These are phyloP conservation scores for Didymodactylos carnosus DNA, from an alignment of 2,888 invertebrate species.

Conservation along the genomic window DNA sequence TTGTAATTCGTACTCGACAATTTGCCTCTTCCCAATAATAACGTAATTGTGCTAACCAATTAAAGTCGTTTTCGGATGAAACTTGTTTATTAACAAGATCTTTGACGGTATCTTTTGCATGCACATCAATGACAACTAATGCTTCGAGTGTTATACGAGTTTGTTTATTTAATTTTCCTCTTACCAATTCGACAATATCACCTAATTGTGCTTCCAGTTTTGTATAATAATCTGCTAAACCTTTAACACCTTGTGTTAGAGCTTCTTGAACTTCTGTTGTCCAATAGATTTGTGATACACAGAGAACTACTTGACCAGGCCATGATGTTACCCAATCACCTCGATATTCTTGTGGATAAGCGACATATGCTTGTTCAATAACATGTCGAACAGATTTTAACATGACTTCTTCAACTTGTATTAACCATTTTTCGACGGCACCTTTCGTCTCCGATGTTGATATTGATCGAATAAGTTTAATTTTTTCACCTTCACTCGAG, in stretches of 20 bases:
- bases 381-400: conserved; percentile 49
- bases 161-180: conserved; percentile 63
- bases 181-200: conserved; percentile 53
- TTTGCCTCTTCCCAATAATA: conserved; percentile 48
- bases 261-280: conserved; percentile 56
- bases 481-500: conserved; percentile 58
- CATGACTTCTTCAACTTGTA: conserved; percentile 62
- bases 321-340: conserved; percentile 64
- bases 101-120: conserved; percentile 64
- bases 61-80: conserved; percentile 55
- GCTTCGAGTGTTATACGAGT: conserved; percentile 73
- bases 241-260: conserved; percentile 42
- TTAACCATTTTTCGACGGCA: conserved; percentile 66
- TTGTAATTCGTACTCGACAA: conserved; percentile 55
- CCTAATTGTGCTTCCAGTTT: conserved; percentile 46
- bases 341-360: conserved; percentile 35
- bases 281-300: conserved; percentile 58
- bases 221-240: conserved; percentile 42
- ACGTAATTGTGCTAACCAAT: conserved; percentile 68
- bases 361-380: conserved; percentile 39
- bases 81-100: conserved; percentile 36
- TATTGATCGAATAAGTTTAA: conserved; percentile 49
- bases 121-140: conserved; percentile 72
- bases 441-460: conserved; percentile 55
- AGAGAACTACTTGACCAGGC: conserved; percentile 77